Evolutionary conservation across 2,888 invertebrate genomes (phyloP).

Genomic region (Microctonus hyperodae): DNA sequence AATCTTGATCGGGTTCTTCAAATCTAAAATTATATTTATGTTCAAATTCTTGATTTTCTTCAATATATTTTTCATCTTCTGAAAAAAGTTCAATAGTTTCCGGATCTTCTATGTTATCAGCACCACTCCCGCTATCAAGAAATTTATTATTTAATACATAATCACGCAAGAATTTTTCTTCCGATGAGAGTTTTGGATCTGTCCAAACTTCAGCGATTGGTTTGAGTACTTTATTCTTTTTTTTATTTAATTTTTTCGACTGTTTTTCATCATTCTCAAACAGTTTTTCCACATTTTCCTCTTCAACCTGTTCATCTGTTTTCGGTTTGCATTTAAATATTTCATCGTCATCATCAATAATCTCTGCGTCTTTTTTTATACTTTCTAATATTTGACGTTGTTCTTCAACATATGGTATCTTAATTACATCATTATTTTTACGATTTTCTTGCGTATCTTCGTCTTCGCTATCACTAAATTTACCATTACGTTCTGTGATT

Average conservation of each 20-base stretch:
- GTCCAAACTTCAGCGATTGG: too few species aligned
- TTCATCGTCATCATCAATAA: slow-evolving; percentile 66
- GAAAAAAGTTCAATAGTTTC: slow-evolving; percentile 67
- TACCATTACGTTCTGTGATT: slow-evolving; percentile 74
- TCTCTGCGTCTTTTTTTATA: slow-evolving; percentile 66
- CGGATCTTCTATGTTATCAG: slow-evolving; percentile 38
- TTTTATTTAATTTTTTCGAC: too few species aligned
- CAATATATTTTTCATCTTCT: slow-evolving; percentile 81
- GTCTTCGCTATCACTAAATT: slow-evolving; percentile 58
- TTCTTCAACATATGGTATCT: slow-evolving; percentile 72
- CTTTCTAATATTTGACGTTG: slow-evolving; percentile 72
- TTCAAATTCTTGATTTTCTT: slow-evolving; percentile 90
- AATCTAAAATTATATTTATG: slow-evolving; percentile 95
- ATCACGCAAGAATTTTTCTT: slow-evolving; percentile 90
- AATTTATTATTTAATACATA: slow-evolving; percentile 88
- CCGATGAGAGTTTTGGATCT: slow-evolving; percentile 79
- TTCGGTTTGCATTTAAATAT: slow-evolving; percentile 57
- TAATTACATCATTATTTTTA: slow-evolving; percentile 48
- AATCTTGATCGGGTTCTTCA: slow-evolving; percentile 95
- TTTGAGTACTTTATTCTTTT: too few species aligned
- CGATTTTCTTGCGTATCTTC: slow-evolving; percentile 46
- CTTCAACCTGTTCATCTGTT: slow-evolving; percentile 52
- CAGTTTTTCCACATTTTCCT: slow-evolving; percentile 77
- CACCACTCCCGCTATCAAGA: slow-evolving; percentile 47
- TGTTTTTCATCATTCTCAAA: slow-evolving; percentile 66